These are phyloP conservation scores for Danio albolineatus DNA, from an alignment of 2,797 vertebrate genomes.

Conservation along the genomic window DNA sequence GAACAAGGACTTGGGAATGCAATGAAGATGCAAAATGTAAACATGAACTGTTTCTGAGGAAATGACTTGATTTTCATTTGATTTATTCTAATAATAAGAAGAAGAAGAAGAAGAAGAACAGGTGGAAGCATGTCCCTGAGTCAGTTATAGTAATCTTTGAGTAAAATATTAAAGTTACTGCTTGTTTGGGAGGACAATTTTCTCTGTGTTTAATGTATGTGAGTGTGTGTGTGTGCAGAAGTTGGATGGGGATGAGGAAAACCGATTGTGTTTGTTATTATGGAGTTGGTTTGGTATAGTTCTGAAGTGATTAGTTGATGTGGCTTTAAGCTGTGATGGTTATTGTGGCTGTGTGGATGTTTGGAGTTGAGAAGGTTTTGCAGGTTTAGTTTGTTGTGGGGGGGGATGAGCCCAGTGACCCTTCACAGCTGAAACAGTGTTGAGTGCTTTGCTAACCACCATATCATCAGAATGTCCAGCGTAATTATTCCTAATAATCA, in stretches of 20 bases:
- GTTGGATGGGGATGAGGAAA: slow-evolving; percentile 7
- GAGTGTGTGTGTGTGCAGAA: background rate
- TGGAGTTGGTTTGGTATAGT: slow-evolving; percentile 31
- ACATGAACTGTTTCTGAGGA: too few species aligned
- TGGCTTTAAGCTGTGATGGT: slow-evolving; percentile 8
- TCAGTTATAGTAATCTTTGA: background rate
- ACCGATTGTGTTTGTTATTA: slow-evolving; percentile 30
- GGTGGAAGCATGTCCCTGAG: background rate
- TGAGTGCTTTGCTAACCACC: slow-evolving; percentile 22
- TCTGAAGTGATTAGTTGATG: slow-evolving; percentile 14
- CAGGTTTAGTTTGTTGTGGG: background rate
- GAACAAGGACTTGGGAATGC: background rate
- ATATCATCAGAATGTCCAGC: slow-evolving; percentile 46
- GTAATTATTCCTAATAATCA: slow-evolving; percentile 49
- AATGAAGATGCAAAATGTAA: background rate
- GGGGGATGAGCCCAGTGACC: slow-evolving; percentile 35
- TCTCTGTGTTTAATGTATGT: too few species aligned
- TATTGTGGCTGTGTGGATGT: slow-evolving; percentile 10
- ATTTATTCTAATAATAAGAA: background rate
- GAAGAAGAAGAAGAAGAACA: background rate
- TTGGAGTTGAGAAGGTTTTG: slow-evolving; percentile 17
- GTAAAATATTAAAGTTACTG: too few species aligned
- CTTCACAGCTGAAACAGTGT: slow-evolving; percentile 12
- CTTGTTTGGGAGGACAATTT: too few species aligned
- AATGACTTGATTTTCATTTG: too few species aligned